These are phyloP conservation scores for Polia nebulosa DNA, from an alignment of 2,888 invertebrate genomes.

Conservation along the genomic window DNA sequence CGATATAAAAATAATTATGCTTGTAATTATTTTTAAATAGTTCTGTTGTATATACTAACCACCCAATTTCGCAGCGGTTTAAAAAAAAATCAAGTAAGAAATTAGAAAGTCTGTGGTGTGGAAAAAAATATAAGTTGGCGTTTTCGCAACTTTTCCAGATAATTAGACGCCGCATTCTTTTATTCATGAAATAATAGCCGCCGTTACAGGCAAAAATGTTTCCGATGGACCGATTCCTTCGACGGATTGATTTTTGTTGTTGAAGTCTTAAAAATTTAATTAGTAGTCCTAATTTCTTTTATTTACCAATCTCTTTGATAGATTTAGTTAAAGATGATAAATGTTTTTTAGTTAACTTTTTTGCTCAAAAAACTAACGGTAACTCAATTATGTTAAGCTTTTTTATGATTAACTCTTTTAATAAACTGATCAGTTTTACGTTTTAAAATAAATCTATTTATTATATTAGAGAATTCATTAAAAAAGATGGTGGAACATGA, in stretches of 20 bases:
- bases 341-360: conserved; percentile 24
- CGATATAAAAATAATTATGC: conserved; percentile 43
- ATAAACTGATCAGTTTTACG: conserved; percentile 1
- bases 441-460: too few relatives aligned
- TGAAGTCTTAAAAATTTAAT: conserved; percentile 68
- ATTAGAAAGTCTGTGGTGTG: conserved; percentile 40
- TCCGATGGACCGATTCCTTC: conserved; percentile 57
- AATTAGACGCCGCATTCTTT: conserved; percentile 63
- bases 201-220: conserved; percentile 59
- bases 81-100: conserved; percentile 60
- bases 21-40: too few relatives aligned
- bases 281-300: conserved; percentile 62
- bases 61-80: conserved; percentile 37
- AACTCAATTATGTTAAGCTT: conserved; percentile 1
- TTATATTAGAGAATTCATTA: too few relatives aligned
- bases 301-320: conserved; percentile 50
- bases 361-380: conserved; percentile 7
- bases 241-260: conserved; percentile 67
- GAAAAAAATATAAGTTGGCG: conserved; percentile 57
- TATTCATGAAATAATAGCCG: conserved; percentile 64
- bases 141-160: conserved; percentile 53
- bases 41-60: too few relatives aligned
- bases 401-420: conserved; percentile 17
- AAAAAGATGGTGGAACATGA: too few relatives aligned
- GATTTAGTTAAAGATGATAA: conserved; percentile 35